A percentile compares a stretch with the other conserved stretches of the same genome.
Evolutionary conservation across 2,888 invertebrate genomes (phyloP).

Genomic region (Ophion obscuratus): DNA sequence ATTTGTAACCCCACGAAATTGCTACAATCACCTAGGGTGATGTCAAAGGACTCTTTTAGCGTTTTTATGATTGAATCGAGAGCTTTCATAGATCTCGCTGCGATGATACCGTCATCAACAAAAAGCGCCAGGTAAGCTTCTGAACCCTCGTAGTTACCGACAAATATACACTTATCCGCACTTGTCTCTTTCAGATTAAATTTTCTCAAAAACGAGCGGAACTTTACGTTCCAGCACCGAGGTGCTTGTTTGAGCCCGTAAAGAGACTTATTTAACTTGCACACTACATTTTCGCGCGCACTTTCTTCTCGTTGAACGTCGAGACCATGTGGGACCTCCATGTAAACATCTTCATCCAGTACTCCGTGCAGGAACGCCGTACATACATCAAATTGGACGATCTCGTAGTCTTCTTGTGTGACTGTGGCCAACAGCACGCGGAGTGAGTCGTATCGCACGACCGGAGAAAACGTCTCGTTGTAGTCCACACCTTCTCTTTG

Average conservation of each 20-base stretch:
- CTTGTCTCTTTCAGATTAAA: too few relatives aligned
- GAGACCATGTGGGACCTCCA: not conserved
- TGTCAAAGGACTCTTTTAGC: constrained; percentile 44
- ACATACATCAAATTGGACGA: constrained; percentile 21
- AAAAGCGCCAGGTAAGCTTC: too few relatives aligned
- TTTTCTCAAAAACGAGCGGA: not conserved
- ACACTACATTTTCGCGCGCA: constrained; percentile 66
- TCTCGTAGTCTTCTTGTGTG: constrained; percentile 23
- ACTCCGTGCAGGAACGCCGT: constrained; percentile 38
- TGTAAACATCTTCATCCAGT: constrained; percentile 7
- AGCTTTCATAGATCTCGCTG: constrained; percentile 4
- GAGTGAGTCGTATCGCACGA: not conserved
- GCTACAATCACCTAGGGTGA: constrained; percentile 61
- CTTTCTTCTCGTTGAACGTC: not conserved
- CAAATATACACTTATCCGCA: too few relatives aligned
- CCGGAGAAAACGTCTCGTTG: constrained; percentile 8
- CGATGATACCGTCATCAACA: constrained; percentile 22
- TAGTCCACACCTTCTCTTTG: constrained; percentile 42
- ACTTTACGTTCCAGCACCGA: constrained; percentile 38
- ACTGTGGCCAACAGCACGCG: not conserved
- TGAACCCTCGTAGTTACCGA: too few relatives aligned
- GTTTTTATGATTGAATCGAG: constrained; percentile 16
- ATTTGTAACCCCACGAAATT: not conserved
- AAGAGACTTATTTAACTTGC: constrained; percentile 73
- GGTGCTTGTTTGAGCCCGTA: constrained; percentile 77